Base-by-base conservation (phyloP, 2,888 invertebrate genomes). In the Gastracanthus pulcherrimus region DNA sequence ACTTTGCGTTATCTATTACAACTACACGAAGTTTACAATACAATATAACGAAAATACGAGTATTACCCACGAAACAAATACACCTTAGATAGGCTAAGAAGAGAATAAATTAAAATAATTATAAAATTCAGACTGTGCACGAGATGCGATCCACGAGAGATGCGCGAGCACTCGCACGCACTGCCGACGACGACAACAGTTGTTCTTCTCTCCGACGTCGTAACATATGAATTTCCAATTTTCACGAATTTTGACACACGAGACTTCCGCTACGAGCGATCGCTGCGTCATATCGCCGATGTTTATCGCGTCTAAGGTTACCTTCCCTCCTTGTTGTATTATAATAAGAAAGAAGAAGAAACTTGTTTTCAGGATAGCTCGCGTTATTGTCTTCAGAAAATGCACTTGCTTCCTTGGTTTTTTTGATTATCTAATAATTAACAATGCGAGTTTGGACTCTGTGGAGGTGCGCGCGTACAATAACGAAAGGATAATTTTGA, bases 261-360 rank as follows among this genome's bases (percentile, higher is more conserved):
- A 48, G 26, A 75, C 80, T 76, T 80, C 76, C 80, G 69, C 29
- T 60, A 6, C 16, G 13, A 48, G 31, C 55, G 19, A 36, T 55
- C 34, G 5, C 41, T 64, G 38, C 41, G 23, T 29, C 9, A 26
- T 48, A 13, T 55, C 31, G 23, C 31, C 45, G 67, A 79, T 67
- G 23, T n/a, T 67, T 67, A 74, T 60, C 62, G 2, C 7, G 41
- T 58, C 55, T 81, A 55, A 62, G 2, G 51, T 76, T 75, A 76
- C 41, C 41, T 41, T 9, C 9, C 9, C 41, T 9, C 16, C 16
- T 41, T 13, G 9, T 41, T 13, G 41, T 16, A n/a, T n/a, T n/a
- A n/a, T n/a, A n/a, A n/a, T n/a, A 19, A 51, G 51, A 51, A 51
- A 51, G 51, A 9, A 45, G n/a, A 45, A 45, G n/a, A 0, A 45